Base-by-base conservation (phyloP, 2,113 vertebrate species). In the Perognathus longimembris region DNA sequence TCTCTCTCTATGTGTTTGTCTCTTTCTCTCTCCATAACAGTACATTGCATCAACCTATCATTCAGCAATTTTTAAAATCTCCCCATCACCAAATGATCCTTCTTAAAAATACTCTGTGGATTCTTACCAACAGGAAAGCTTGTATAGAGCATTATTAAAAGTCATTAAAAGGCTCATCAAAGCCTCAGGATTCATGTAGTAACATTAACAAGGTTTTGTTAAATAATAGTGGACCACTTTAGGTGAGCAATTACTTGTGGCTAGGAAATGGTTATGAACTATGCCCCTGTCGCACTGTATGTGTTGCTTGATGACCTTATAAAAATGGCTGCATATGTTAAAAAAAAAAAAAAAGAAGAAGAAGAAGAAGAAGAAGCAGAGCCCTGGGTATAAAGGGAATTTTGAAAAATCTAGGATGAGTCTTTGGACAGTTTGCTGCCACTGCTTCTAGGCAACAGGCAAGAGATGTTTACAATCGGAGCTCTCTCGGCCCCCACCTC, bases 401-500 rank as follows among this genome's bases (percentile, higher is more conserved):
- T 85, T 64, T 66, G 81, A 92, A 96, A 73, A 94, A 88, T 64
- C 90, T 38, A 76, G 64, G 75, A 86, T 76, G 92, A 84, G 89
- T n/a, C 97, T 90, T 86, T 71, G 85, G 94, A 94, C 93, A 96
- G 97, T 97, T 96, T 95, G 95, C 97, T 85, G 95, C 94, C 95
- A 69, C 92, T 9, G 97, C 97, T 97, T 97, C 97, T 76, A 97
- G 97, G 97, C 97, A 97, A 97, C 97, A 92, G 95, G 89, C 83
- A 85, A 85, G 95, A 82, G 94, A 89, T 96, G 96, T 97, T 97
- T 96, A 95, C 96, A 97, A 20, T 94, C 96, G 85, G 95, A 81
- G 96, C 97, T 91, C 82, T 95, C 77, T 93, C 95, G 84, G 92
- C 95, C 96, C 96, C 97, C 97, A 85, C 90, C 93, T 69, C 91